Evolutionary conservation across 1,140 invertebrate genomes (phyloP).

Genomic region (Tyrophagus putrescentiae): DNA sequence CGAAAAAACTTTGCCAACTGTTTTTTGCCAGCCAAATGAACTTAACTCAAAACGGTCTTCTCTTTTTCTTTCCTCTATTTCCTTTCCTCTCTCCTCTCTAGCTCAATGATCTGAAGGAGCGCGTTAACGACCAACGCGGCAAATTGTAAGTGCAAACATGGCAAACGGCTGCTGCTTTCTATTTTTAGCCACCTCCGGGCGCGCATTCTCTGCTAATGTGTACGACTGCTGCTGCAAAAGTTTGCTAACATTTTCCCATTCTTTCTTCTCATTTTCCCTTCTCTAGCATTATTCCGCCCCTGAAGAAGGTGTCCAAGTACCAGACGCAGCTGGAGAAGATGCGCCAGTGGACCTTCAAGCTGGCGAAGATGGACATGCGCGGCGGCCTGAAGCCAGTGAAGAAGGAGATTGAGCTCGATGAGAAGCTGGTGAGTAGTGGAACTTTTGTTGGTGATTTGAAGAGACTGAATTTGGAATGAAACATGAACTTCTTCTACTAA

Average conservation of each 20-base stretch:
- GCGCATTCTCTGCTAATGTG: too few species aligned
- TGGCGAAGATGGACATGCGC: not conserved
- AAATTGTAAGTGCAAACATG: slow-evolving; percentile 16
- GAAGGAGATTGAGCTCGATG: slow-evolving; percentile 29
- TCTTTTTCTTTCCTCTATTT: not conserved
- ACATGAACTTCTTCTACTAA: not conserved
- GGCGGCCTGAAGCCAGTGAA: not conserved
- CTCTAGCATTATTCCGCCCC: not conserved
- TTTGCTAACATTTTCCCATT: too few species aligned
- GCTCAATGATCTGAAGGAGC: slow-evolving; percentile 11
- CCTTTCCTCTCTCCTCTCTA: not conserved
- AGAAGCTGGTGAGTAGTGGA: slow-evolving; percentile 37
- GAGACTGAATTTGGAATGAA: not conserved
- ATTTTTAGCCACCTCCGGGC: not conserved
- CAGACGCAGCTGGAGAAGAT: not conserved
- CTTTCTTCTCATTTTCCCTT: too few species aligned
- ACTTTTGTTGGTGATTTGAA: not conserved
- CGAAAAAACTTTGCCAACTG: not conserved
- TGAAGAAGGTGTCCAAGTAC: slow-evolving; percentile 2
- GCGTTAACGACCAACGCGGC: slow-evolving; percentile 17
- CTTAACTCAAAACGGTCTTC: not conserved
- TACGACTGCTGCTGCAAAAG: too few species aligned
- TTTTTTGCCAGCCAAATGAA: not conserved
- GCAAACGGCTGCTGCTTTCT: not conserved
- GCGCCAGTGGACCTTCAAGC: not conserved